Base-by-base conservation (phyloP, 2,113 vertebrate genomes). In the Ancistrus triradiatus region DNA sequence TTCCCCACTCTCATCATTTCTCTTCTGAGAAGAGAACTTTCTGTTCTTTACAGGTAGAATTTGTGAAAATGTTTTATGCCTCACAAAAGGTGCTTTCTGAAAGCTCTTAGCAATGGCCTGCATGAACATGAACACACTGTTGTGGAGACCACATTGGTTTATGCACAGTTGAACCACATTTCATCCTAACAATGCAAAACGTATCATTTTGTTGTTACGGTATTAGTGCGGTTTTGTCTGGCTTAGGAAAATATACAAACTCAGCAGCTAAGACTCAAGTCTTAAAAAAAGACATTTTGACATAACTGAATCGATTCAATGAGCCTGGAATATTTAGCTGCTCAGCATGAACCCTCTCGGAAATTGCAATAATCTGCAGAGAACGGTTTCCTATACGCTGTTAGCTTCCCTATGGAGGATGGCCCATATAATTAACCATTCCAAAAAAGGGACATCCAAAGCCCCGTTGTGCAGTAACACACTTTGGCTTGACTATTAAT, bases 401-500 rank as follows among this genome's bases (percentile, higher is more conserved):
- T n/a, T n/a, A n/a, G 27, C 7, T 31, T 31, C 27, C 27, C 27
- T 4, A 7, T 31, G 27, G 27, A 31, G 27, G 3, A 4, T 31
- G 3, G 27, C 27, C 38, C 37, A 13, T 40, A 40, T 6, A 40
- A 13, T 40, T 40, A 1, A 37, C 9, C 35, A 37, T 9, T 37
- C 14, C 35, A 11, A 13, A 37, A 37, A 37, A 8, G 2, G 9
- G 9, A 37, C 35, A 37, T 11, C n/a, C 61, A 46, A 63, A 46
- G 42, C 43, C 17, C 37, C 47, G 40, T 42, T 3, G 37, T 60
- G 49, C 17, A 59, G 44, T 15, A 48, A 58, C 47, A 62, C 42
- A 59, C 64, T 65, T 63, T 25, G 59, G 21, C 15, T 22, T 33
- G n/a, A 70, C 50, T 37, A 59, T 69, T 64, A 62, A 72, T 77